Evolutionary conservation across 2,797 vertebrate genomes (phyloP).

Genomic region (Lutjanus argentimaculatus): DNA sequence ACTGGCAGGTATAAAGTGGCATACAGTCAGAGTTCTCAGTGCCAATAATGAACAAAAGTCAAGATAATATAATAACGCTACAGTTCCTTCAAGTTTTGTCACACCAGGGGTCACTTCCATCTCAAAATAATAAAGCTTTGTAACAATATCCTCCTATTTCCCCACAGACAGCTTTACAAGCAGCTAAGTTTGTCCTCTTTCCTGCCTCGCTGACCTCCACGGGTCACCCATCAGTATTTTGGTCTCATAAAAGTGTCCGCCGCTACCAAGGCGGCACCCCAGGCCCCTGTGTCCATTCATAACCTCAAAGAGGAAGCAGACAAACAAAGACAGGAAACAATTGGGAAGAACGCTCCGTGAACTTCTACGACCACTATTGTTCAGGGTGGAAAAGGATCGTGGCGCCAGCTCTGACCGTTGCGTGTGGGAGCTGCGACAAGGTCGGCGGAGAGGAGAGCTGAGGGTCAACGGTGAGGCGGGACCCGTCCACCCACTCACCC

Average conservation of each 20-base stretch:
- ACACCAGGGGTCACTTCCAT: conserved; percentile 44
- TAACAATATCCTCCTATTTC: conserved; percentile 61
- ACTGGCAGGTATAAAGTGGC: not conserved
- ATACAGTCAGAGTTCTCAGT: not conserved
- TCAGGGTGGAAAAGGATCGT: conserved; percentile 63
- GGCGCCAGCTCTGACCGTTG: conserved; percentile 65
- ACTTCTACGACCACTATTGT: conserved; percentile 75
- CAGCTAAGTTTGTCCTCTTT: conserved; percentile 58
- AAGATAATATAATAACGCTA: conserved; percentile 15
- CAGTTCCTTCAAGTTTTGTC: conserved; percentile 25
- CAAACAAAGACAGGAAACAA: conserved; percentile 87
- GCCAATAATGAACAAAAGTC: conserved; percentile 8
- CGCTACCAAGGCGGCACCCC: conserved; percentile 24
- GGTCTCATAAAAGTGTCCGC: conserved; percentile 72
- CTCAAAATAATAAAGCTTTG: conserved; percentile 59
- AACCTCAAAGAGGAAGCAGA: conserved; percentile 73
- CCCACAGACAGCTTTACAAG: conserved; percentile 49
- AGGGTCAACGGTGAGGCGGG: conserved; percentile 53
- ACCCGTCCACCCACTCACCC: conserved; percentile 1
- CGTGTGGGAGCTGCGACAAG: conserved; percentile 48
- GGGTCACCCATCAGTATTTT: conserved; percentile 68
- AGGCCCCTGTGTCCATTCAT: conserved; percentile 74
- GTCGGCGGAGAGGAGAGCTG: conserved; percentile 24
- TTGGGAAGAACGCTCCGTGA: conserved; percentile 71
- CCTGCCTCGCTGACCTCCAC: conserved; percentile 65